These are phyloP conservation scores for Gopherus evgoodei DNA, from an alignment of 2,113 vertebrate genomes.

Conservation along the genomic window DNA sequence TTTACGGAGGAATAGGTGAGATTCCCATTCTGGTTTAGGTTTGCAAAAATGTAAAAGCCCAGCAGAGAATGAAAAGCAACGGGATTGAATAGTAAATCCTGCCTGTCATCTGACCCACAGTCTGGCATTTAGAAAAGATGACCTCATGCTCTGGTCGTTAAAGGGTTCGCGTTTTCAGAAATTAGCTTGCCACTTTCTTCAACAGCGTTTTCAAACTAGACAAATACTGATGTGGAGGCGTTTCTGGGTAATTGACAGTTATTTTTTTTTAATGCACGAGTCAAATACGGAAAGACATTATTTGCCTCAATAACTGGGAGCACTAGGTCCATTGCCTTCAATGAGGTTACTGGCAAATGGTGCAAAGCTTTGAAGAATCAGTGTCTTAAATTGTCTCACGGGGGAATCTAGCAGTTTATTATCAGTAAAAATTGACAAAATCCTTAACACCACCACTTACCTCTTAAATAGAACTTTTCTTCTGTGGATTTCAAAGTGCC, in stretches of 20 bases:
- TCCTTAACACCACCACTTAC: background rate
- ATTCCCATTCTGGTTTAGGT: background rate
- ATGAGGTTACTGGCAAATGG: background rate
- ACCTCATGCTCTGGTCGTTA: background rate
- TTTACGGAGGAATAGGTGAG: background rate
- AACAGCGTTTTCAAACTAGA: background rate
- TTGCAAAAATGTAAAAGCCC: background rate
- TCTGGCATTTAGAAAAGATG: background rate
- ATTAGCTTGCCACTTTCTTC: background rate
- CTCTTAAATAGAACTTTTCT: background rate
- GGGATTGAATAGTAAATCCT: background rate
- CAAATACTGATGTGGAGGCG: background rate
- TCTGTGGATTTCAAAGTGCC: background rate
- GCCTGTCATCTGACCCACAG: background rate
- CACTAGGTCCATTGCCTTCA: background rate
- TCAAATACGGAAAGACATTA: background rate
- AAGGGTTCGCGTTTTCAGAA: background rate
- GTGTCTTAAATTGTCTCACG: too few species aligned
- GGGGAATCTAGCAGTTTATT: background rate
- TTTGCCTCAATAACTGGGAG: background rate
- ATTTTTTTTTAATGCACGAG: background rate
- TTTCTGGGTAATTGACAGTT: background rate
- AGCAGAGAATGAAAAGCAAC: background rate
- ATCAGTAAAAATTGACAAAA: background rate
- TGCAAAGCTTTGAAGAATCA: background rate